These are phyloP conservation scores for Lindbergichthys nudifrons DNA, from an alignment of 2,797 vertebrate genomes.

Conservation along the genomic window DNA sequence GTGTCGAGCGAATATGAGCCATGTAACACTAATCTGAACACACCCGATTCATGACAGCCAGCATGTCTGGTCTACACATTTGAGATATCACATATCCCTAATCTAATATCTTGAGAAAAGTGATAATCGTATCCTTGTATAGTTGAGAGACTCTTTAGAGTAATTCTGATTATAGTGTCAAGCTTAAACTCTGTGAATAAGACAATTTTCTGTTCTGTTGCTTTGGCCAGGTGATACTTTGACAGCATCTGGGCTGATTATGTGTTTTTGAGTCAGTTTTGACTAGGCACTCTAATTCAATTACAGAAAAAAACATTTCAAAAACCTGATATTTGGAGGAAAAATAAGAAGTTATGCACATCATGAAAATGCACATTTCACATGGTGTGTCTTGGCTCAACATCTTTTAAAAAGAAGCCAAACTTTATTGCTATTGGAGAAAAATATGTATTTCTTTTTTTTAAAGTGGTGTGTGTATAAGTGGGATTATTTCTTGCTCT, in stretches of 20 bases:
- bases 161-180: conserved; percentile 11
- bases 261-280: conserved; percentile 62
- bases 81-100: conserved; percentile 11
- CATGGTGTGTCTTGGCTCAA: conserved; percentile 75
- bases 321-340: conserved; percentile 75
- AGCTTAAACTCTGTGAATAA: conserved; percentile 22
- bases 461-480: conserved; percentile 61
- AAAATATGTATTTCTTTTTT: conserved; percentile 54
- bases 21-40: conserved; percentile 33
- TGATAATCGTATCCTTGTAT: conserved; percentile 33
- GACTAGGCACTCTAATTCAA: conserved; percentile 75
- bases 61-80: conserved; percentile 9
- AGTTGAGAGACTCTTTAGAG: not conserved
- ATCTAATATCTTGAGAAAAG: conserved; percentile 36
- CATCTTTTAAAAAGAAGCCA: conserved; percentile 60
- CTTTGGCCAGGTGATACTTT: conserved; percentile 34
- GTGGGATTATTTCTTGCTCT: conserved; percentile 64
- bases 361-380: conserved; percentile 81
- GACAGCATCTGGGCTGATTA: conserved; percentile 50
- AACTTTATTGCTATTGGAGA: conserved; percentile 65
- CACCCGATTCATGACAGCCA: conserved; percentile 32
- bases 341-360: conserved; percentile 78
- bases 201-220: conserved; percentile 24
- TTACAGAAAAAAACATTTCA: conserved; percentile 70
- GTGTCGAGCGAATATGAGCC: conserved; percentile 43